Conservation (phyloP, 2,113 vertebrate species). For the Lepus timidus region DNA sequence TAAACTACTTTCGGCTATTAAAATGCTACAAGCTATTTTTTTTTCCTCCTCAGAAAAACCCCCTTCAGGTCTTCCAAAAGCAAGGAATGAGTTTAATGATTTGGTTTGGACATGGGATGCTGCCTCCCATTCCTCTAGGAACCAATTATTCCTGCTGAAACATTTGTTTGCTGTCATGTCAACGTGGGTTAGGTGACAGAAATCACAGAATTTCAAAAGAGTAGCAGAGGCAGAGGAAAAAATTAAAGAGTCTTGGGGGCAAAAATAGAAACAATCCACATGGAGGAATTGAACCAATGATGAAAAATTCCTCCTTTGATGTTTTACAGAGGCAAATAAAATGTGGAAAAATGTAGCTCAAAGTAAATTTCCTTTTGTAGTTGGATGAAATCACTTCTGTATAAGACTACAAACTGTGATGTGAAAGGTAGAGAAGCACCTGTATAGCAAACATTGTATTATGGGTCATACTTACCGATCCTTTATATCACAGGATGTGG, state of each 20-base stretch:
- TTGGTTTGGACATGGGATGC: neutral
- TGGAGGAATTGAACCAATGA: neutral
- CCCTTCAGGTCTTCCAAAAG: conserved; percentile 12
- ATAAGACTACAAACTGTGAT: neutral
- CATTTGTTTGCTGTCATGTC: conserved; percentile 64
- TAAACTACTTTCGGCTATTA: neutral
- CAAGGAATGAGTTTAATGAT: neutral
- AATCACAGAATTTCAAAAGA: conserved; percentile 62
- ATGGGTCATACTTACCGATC: neutral
- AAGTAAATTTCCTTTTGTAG: conserved; percentile 11
- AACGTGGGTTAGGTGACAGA: conserved; percentile 34
- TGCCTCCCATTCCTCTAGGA: conserved; percentile 32
- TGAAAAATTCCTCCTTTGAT: neutral
- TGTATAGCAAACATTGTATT: neutral
- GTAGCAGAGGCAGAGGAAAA: neutral
- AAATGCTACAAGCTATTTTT: neutral
- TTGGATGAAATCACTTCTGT: neutral
- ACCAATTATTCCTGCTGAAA: conserved; percentile 59
- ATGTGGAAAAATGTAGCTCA: neutral
- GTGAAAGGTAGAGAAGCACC: neutral
- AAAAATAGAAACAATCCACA: neutral
- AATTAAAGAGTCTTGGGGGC: conserved; percentile 12
- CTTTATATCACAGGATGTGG: neutral
- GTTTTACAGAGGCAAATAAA: conserved; percentile 43
- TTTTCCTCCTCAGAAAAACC: neutral